Base-by-base conservation (phyloP, 2,888 invertebrate species). In the Salpingus planirostris region DNA sequence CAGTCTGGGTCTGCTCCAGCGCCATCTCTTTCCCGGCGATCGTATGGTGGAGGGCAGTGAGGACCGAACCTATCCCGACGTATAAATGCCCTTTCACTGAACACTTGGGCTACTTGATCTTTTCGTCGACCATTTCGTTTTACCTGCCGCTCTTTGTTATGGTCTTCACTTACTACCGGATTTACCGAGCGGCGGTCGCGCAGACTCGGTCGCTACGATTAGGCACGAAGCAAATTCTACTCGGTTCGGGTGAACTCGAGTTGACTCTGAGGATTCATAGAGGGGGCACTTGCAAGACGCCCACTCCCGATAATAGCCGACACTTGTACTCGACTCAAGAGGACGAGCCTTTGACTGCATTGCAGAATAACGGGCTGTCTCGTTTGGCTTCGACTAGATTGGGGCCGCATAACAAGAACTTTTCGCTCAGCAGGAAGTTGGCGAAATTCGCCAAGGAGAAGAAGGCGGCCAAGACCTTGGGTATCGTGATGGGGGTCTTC, bases 21-120 rank as follows among this genome's bases (percentile, higher is more conserved):
- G 83, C 90, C 12, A 95, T 98, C 60, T 96, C 96, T 2, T 98
- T 98, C 64, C 98, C 98, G 2, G 97, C 97, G 2, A 97, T 98
- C 39, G 80, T 84, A 3, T 91, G 90, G 90, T 91, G 90, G 90
- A 73, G 90, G n/a, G 86, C 86, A 0, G 92, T 87, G 0, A 69
- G 89, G 18, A 76, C 76, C 28, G 84, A 83, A 48, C 78, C 82
- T 55, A 81, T 88, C 48, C 86, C 87, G 5, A 76, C 78, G 47
- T 81, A 79, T 57, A 85, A 86, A 62, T 98, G 97, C 66, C 84
- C 88, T 29, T 98, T 98, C 65, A 97, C 97, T 42, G 93, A 96
- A 65, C 91, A 95, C 66, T 72, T 91, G 50, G 90, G 90, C 38
- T 98, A 98, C 65, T 74, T 98, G 45, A 86, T 96, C 60, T 95